A percentile compares a stretch with the other conserved stretches of the same genome.
phyloP scores from a whole-genome alignment of 2,113 vertebrate genomes.

The Vicugna pacos region DNA sequence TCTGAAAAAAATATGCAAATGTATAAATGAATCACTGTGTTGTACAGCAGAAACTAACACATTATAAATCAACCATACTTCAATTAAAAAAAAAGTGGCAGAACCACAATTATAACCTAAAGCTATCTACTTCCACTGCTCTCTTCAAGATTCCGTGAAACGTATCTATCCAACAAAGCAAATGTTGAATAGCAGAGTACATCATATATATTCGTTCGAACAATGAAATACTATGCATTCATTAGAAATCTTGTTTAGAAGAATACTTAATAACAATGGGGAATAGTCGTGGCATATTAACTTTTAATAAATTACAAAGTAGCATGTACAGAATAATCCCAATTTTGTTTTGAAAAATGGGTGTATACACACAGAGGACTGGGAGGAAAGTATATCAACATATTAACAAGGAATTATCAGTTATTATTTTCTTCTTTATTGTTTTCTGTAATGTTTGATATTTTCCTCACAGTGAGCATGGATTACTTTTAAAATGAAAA shows the following conservation, averaged over 20 bases:
- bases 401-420: slow-evolving; percentile 18
- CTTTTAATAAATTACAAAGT: slow-evolving; percentile 14
- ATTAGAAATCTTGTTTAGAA: slow-evolving; percentile 56
- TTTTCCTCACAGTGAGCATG: neutral
- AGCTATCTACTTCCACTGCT: neutral
- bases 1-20: too few species aligned
- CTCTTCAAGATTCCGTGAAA: neutral
- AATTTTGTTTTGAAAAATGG: slow-evolving; percentile 11
- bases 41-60: too few species aligned
- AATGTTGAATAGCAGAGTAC: neutral
- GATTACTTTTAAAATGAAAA: slow-evolving; percentile 17
- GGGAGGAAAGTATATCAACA: slow-evolving; percentile 17
- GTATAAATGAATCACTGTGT: too few species aligned
- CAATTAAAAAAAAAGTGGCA: neutral
- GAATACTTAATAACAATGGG: slow-evolving; percentile 19
- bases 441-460: neutral
- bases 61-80: too few species aligned
- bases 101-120: neutral
- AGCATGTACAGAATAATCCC: neutral
- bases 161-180: neutral
- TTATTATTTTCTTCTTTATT: slow-evolving; percentile 1
- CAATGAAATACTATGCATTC: neutral
- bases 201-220: slow-evolving; percentile 11
- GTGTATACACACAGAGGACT: neutral
- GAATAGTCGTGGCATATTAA: neutral